Evolutionary conservation across 1,140 invertebrate genomes (phyloP).

Genomic region (Helicoverpa zea): DNA sequence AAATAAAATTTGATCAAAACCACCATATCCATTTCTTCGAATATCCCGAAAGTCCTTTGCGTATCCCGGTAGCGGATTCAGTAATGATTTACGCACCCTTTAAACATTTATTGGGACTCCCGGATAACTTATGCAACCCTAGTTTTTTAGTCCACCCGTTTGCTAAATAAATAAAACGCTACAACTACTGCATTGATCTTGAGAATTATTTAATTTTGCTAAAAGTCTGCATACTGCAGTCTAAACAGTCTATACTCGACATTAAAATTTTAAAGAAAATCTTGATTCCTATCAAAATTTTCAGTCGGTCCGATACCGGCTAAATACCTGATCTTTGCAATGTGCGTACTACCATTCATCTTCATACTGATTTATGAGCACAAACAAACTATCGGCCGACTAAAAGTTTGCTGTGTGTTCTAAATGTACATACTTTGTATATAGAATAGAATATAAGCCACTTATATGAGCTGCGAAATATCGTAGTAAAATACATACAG

Average conservation of each 20-base stretch:
- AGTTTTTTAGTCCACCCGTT: conserved; percentile 62
- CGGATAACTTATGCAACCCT: conserved; percentile 64
- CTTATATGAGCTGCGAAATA: conserved; percentile 7
- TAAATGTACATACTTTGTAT: too few relatives aligned
- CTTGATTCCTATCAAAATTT: too few relatives aligned
- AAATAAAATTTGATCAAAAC: conserved; percentile 10
- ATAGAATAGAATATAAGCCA: not conserved
- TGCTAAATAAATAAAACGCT: conserved; percentile 42
- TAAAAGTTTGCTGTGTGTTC: too few relatives aligned
- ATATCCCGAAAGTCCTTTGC: conserved; percentile 23
- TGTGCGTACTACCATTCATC: too few relatives aligned
- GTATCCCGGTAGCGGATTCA: conserved; percentile 56
- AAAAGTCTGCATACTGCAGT: not conserved
- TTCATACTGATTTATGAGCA: too few relatives aligned
- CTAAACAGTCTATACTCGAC: not conserved
- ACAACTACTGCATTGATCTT: conserved; percentile 26
- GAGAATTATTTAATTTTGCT: conserved; percentile 2
- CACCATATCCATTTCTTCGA: conserved; percentile 43
- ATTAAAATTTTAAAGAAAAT: too few relatives aligned
- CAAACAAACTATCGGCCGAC: too few relatives aligned
- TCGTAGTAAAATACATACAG: conserved; percentile 8
- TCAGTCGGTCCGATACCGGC: too few relatives aligned
- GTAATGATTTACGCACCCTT: conserved; percentile 78
- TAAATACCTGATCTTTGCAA: too few relatives aligned
- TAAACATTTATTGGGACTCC: conserved; percentile 73